A percentile compares a stretch with the other conserved stretches of the same genome.
These are phyloP conservation scores for Mohoua ochrocephala DNA, from an alignment of 2,113 vertebrate genomes.

Conservation along the genomic window DNA sequence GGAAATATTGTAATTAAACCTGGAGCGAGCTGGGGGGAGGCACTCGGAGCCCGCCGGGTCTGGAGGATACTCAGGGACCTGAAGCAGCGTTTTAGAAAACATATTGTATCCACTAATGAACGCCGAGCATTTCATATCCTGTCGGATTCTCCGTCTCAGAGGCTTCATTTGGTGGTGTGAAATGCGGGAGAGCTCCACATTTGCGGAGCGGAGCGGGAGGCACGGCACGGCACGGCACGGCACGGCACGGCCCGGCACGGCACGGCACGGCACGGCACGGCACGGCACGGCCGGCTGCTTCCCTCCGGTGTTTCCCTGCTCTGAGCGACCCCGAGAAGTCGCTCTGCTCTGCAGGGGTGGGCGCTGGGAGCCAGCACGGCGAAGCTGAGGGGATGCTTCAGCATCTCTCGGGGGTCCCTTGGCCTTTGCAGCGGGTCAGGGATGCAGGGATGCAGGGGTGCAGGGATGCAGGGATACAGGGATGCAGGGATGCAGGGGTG, in stretches of 20 bases:
- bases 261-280: too few species aligned
- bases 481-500: background rate
- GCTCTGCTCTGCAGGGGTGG: fast-evolving
- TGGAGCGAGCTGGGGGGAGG: background rate
- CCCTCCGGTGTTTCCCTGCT: fast-evolving
- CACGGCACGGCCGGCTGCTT: fast-evolving
- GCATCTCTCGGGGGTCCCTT: too few species aligned
- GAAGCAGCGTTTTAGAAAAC: background rate
- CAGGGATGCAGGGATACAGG: background rate
- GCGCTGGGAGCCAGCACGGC: background rate
- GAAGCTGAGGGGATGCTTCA: fast-evolving
- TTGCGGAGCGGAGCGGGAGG: background rate
- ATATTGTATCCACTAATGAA: background rate
- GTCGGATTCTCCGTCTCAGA: background rate
- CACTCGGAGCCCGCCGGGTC: background rate
- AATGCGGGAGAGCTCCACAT: background rate
- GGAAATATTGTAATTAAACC: background rate
- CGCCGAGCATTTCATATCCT: background rate
- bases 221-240: fast-evolving
- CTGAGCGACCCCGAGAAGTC: background rate
- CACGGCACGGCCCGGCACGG: too few species aligned
- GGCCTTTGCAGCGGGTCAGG: too few species aligned
- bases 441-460: background rate
- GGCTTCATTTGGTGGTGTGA: background rate
- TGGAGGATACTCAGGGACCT: background rate